These are phyloP conservation scores for Smithornis capensis DNA, from an alignment of 2,113 vertebrate genomes.

Conservation along the genomic window DNA sequence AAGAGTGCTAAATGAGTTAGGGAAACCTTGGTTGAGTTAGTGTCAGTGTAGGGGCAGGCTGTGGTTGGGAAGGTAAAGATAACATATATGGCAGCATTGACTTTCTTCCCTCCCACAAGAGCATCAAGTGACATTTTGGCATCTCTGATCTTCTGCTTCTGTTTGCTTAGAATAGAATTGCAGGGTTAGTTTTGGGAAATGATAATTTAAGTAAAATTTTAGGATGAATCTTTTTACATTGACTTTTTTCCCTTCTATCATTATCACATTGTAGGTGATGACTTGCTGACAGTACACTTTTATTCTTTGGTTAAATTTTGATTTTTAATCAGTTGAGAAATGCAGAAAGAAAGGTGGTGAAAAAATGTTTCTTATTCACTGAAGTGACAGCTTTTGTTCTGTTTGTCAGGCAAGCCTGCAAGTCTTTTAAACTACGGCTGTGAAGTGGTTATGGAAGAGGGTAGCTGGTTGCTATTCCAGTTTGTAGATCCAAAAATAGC, in stretches of 20 bases:
- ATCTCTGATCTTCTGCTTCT: neutral
- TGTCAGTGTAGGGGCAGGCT: neutral
- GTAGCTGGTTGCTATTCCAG: neutral
- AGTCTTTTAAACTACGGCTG: neutral
- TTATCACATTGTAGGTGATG: neutral
- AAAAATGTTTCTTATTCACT: neutral
- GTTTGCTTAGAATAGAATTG: neutral
- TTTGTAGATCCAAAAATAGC: neutral
- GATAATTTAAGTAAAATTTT: neutral
- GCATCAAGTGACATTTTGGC: neutral
- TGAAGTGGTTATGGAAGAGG: neutral
- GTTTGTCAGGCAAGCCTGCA: neutral
- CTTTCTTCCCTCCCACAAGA: neutral
- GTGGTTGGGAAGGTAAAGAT: neutral
- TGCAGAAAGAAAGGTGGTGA: neutral
- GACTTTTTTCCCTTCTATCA: neutral
- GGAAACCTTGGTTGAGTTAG: neutral
- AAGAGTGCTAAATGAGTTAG: neutral
- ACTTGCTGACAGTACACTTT: neutral
- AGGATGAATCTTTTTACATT: neutral
- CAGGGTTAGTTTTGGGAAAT: neutral
- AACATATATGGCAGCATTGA: neutral
- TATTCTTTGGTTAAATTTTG: neutral
- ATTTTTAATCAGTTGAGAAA: neutral
- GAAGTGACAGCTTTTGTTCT: neutral